These are phyloP conservation scores for Semnopithecus entellus DNA, from an alignment of 2,113 vertebrate genomes.

Conservation along the genomic window DNA sequence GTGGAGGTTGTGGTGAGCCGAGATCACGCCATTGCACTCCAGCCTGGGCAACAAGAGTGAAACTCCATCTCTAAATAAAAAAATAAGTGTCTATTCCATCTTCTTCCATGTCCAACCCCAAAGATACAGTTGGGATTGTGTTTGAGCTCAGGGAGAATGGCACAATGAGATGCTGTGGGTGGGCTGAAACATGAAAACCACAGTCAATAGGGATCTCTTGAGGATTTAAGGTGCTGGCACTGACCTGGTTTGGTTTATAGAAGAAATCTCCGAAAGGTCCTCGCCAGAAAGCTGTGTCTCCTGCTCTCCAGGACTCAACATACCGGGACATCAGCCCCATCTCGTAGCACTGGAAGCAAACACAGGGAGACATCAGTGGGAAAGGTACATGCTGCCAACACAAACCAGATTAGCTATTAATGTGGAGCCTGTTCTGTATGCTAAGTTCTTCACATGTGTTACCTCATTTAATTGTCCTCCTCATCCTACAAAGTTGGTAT, in stretches of 20 bases:
- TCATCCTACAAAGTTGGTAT: neutral
- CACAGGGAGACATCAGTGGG: neutral
- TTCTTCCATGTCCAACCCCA: neutral
- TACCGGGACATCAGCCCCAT: slow-evolving; percentile 87
- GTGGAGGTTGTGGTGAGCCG: too few species aligned
- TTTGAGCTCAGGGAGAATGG: neutral
- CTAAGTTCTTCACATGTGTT: neutral
- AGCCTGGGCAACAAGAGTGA: too few species aligned
- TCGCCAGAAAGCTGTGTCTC: slow-evolving; percentile 85
- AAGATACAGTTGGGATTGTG: neutral
- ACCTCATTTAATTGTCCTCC: neutral
- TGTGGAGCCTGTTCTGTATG: neutral
- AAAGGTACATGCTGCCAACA: accelerated
- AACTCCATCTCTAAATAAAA: too few species aligned
- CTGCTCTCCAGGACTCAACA: slow-evolving; percentile 84
- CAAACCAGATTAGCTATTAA: accelerated
- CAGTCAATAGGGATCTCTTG: neutral
- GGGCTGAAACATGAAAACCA: neutral
- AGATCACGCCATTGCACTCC: too few species aligned
- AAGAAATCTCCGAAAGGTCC: slow-evolving; percentile 88
- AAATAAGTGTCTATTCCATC: neutral
- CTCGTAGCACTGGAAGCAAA: slow-evolving; percentile 83
- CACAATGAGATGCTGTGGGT: neutral
- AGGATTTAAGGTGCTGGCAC: slow-evolving; percentile 23
- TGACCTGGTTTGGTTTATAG: slow-evolving; percentile 87